Conservation (phyloP, 2,888 invertebrate genomes). For the Gymnosoma rotundatum region DNA sequence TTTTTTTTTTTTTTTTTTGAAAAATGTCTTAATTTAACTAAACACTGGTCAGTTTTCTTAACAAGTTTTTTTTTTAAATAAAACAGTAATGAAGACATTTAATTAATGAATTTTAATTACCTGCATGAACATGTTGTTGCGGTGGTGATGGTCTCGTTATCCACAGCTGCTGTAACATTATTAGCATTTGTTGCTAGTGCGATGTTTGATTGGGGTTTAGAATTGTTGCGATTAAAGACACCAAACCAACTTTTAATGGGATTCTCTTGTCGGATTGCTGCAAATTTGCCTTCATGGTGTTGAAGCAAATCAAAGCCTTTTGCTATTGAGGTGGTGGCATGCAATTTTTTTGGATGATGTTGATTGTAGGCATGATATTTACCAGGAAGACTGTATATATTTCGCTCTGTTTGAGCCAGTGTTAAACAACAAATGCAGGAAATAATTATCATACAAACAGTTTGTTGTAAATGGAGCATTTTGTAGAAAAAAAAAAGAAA, state of each 20-base stretch:
- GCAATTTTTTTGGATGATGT: slow-evolving; percentile 60
- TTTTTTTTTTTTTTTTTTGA: background rate
- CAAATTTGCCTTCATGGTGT: slow-evolving; percentile 43
- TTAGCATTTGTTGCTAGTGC: slow-evolving; percentile 75
- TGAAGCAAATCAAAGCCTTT: slow-evolving; percentile 45
- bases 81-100: slow-evolving; percentile 20
- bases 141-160: slow-evolving; percentile 65
- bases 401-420: slow-evolving; percentile 58
- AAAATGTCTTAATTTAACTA: slow-evolving; percentile 14
- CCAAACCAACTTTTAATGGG: slow-evolving; percentile 84
- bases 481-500: slow-evolving; percentile 8
- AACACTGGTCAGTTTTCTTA: background rate
- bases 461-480: slow-evolving; percentile 78
- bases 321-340: slow-evolving; percentile 32
- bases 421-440: slow-evolving; percentile 76
- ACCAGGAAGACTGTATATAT: slow-evolving; percentile 73
- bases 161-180: slow-evolving; percentile 38
- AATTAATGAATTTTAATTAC: slow-evolving; percentile 67
- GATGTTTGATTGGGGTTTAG: slow-evolving; percentile 80
- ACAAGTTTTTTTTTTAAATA: background rate
- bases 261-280: slow-evolving; percentile 75
- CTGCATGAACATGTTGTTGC: slow-evolving; percentile 78
- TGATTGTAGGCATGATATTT: slow-evolving; percentile 79
- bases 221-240: slow-evolving; percentile 85
- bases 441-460: slow-evolving; percentile 77